Percentiles rank a stretch among this genome's conserved stretches.
Evolutionary conservation across 2,888 invertebrate species (phyloP).

Genomic region (Electrophaes corylata): DNA sequence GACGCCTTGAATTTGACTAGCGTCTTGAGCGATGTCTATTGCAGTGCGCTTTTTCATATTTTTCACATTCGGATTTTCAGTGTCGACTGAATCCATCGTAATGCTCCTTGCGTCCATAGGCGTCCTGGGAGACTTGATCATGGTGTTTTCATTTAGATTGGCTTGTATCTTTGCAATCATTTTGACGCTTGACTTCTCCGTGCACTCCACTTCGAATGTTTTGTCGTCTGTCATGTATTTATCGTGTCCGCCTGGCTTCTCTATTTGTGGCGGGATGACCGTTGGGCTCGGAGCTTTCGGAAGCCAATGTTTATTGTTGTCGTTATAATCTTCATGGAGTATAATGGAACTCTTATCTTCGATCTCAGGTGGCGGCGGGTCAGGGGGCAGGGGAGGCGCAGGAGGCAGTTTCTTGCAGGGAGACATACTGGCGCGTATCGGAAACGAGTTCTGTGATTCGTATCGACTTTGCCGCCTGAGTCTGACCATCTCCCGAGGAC

Average conservation of each 20-base stretch:
- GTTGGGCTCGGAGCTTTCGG: conserved; percentile 71
- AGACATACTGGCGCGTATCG: conserved; percentile 41
- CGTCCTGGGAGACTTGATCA: conserved; percentile 80
- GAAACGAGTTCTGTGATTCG: conserved; percentile 25
- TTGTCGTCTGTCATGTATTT: conserved; percentile 80
- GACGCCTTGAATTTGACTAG: conserved; percentile 73
- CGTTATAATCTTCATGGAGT: conserved; percentile 58
- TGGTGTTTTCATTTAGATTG: conserved; percentile 76
- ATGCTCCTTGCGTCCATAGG: conserved; percentile 79
- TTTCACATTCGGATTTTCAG: conserved; percentile 58
- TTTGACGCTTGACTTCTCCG: conserved; percentile 74
- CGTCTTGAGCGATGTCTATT: conserved; percentile 70
- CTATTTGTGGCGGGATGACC: conserved; percentile 69
- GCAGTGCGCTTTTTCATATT: conserved; percentile 64
- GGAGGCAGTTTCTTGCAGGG: conserved; percentile 52
- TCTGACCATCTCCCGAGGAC: conserved; percentile 35
- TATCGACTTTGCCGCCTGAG: conserved; percentile 36
- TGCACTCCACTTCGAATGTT: conserved; percentile 68
- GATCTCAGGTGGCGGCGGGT: conserved; percentile 34
- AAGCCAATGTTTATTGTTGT: conserved; percentile 70
- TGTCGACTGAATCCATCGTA: conserved; percentile 64
- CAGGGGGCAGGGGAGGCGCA: conserved; percentile 4
- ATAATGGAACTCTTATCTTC: conserved; percentile 53
- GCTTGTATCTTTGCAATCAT: conserved; percentile 81
- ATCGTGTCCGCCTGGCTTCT: conserved; percentile 71